A percentile compares a stretch with the other conserved stretches of the same genome.
These are phyloP conservation scores for Rhynchomys soricoides DNA, from an alignment of 2,113 vertebrate species.

Conservation along the genomic window DNA sequence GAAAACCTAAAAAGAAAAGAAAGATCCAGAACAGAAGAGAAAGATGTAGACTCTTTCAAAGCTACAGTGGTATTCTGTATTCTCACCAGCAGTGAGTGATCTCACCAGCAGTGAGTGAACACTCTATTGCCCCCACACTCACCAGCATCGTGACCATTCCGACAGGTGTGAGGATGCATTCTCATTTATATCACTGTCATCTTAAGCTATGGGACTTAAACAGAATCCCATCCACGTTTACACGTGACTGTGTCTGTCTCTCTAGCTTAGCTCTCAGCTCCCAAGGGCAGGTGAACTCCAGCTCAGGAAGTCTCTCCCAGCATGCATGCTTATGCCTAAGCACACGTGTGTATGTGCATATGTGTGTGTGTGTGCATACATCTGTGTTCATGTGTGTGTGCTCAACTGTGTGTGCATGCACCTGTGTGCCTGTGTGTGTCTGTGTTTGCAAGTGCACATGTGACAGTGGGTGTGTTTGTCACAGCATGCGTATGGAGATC, in stretches of 20 bases:
- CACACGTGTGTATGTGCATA: too few relatives aligned
- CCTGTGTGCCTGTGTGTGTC: neutral
- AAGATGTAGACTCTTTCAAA: neutral
- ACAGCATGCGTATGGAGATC: neutral
- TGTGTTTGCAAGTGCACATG: neutral
- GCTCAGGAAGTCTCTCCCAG: neutral
- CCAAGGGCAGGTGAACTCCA: neutral
- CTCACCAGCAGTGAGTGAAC: too few relatives aligned
- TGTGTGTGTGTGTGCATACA: neutral
- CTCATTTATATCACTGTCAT: neutral
- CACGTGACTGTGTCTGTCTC: neutral
- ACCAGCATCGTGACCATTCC: neutral
- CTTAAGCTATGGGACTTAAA: neutral
- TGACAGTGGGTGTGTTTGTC: neutral
- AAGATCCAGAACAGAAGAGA: neutral
- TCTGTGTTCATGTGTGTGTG: too few relatives aligned
- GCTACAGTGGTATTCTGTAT: neutral
- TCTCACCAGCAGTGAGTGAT: too few relatives aligned
- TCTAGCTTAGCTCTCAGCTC: neutral
- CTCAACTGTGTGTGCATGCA: too few relatives aligned
- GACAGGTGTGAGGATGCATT: neutral
- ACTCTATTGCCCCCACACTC: neutral
- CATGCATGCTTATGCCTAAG: too few relatives aligned
- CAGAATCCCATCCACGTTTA: neutral
- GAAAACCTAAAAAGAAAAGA: neutral